These are phyloP conservation scores for Ectemnius lituratus DNA, from an alignment of 2,888 invertebrate genomes.

Conservation along the genomic window DNA sequence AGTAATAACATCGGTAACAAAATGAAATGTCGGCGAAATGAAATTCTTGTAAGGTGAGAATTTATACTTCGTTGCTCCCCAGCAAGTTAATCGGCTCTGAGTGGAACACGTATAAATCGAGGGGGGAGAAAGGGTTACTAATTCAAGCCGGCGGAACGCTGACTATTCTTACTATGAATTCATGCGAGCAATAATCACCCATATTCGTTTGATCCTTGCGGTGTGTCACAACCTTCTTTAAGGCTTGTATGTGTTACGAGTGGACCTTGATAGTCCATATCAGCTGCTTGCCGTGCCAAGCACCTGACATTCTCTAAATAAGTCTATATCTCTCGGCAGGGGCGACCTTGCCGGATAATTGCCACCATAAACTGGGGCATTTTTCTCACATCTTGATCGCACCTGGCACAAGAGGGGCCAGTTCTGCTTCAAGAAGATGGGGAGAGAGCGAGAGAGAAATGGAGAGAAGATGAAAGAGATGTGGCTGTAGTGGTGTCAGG, in stretches of 20 bases:
- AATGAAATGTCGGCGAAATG: no score
- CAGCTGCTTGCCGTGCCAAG: constrained; percentile 49
- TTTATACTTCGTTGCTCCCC: background rate
- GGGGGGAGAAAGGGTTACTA: background rate
- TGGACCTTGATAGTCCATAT: constrained; percentile 32
- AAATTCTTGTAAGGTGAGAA: background rate
- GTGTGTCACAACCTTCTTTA: background rate
- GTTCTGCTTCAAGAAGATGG: background rate
- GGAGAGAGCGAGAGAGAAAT: no score
- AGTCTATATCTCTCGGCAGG: constrained; percentile 47
- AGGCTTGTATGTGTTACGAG: constrained; percentile 21
- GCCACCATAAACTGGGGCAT: background rate
- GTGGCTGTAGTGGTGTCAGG: background rate
- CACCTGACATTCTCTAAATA: constrained; percentile 55
- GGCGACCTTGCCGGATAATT: constrained; percentile 44
- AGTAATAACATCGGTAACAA: no score
- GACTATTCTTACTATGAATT: constrained; percentile 31
- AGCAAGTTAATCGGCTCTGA: background rate
- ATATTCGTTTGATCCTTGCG: constrained; percentile 29
- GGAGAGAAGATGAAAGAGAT: background rate
- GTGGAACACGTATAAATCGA: background rate
- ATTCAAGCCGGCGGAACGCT: background rate
- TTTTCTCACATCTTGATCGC: constrained; percentile 7
- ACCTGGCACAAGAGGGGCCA: background rate
- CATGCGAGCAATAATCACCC: constrained; percentile 40